Conservation (phyloP, 2,113 vertebrate genomes). For the Potamarius usumacintae region DNA sequence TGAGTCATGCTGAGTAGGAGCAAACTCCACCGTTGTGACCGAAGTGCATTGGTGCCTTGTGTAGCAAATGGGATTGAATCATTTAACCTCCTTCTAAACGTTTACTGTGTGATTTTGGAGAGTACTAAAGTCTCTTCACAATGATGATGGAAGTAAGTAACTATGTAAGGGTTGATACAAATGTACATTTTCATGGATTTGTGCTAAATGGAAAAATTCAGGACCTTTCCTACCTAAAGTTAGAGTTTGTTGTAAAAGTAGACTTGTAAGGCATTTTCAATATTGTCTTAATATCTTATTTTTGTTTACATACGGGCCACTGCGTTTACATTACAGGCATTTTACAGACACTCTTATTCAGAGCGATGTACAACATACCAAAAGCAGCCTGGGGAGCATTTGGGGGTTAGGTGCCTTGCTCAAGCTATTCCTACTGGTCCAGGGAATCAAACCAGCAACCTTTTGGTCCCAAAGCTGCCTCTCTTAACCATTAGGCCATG, state of each 20-base stretch:
- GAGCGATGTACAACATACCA: too few species aligned
- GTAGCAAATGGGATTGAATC: slow-evolving; percentile 14
- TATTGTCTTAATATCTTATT: background rate
- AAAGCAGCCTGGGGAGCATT: too few species aligned
- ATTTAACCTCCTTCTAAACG: background rate
- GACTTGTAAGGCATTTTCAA: background rate
- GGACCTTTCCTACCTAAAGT: background rate
- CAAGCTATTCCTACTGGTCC: too few species aligned
- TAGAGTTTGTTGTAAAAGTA: background rate
- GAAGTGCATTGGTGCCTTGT: slow-evolving; percentile 10
- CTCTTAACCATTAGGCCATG: too few species aligned
- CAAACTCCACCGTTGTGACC: slow-evolving; percentile 6
- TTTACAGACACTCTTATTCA: too few species aligned
- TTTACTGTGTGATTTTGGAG: background rate
- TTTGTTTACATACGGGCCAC: too few species aligned
- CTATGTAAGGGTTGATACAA: background rate
- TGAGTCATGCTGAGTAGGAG: slow-evolving; percentile 36
- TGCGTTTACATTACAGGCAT: too few species aligned
- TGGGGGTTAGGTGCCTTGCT: too few species aligned
- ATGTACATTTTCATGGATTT: background rate
- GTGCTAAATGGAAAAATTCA: background rate
- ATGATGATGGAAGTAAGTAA: slow-evolving; percentile 1
- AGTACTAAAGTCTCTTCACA: background rate
- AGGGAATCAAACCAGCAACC: too few species aligned
- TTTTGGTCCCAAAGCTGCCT: too few species aligned